Evolutionary conservation across 2,113 vertebrate species (phyloP).

Genomic region (Colinus virginianus): DNA sequence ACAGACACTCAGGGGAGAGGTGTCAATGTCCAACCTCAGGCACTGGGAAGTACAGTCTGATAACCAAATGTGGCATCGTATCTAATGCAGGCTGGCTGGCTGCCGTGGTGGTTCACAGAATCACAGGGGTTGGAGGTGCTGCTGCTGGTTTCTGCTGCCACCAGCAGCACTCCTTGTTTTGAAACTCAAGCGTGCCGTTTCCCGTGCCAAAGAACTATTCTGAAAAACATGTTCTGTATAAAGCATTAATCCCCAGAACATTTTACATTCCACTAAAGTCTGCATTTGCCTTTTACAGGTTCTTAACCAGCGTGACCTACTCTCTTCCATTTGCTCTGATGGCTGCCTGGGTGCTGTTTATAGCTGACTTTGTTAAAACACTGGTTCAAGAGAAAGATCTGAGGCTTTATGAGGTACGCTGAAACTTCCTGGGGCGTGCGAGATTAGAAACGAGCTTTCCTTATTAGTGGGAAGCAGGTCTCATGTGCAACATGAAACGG

Average conservation of each 20-base stretch:
- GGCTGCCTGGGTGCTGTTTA: constrained; percentile 94
- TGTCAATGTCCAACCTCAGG: neutral
- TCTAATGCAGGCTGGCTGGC: neutral
- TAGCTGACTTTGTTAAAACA: constrained; percentile 95
- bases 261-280: constrained; percentile 5
- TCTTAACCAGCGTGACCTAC: constrained; percentile 91
- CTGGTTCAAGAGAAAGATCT: constrained; percentile 96
- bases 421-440: constrained; percentile 19
- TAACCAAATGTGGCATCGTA: neutral
- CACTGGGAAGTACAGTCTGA: neutral
- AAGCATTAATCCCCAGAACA: constrained; percentile 26
- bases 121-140: neutral
- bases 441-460: constrained; percentile 52
- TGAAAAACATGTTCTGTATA: neutral
- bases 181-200: too few relatives aligned
- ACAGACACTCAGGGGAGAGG: neutral
- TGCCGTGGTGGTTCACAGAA: neutral
- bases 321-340: constrained; percentile 93
- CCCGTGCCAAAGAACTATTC: too few relatives aligned
- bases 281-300: constrained; percentile 81
- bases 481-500: constrained; percentile 12
- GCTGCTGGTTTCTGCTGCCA: neutral
- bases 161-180: too few relatives aligned
- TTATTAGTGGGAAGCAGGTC: neutral
- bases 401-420: constrained; percentile 91